Evolutionary conservation across 2,888 invertebrate species (phyloP).

Genomic region (Pristionchus exspectatus): DNA sequence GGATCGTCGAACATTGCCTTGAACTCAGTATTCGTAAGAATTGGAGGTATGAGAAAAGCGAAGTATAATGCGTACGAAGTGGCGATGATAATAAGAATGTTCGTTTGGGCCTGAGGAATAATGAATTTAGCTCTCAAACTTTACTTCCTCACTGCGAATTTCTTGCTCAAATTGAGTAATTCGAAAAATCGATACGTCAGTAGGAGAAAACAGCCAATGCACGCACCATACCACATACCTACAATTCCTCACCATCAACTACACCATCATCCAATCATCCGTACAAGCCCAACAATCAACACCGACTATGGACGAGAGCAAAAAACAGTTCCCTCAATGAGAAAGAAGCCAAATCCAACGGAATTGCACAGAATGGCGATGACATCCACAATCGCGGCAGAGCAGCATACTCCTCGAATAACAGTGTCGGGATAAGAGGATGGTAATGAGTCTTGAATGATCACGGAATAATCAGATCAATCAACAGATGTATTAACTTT

Average conservation of each 20-base stretch:
- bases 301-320: not conserved
- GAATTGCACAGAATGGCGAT: conserved; percentile 3
- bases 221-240: conserved; percentile 38
- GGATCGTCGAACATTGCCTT: conserved; percentile 42
- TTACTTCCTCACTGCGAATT: not conserved
- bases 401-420: too few relatives aligned
- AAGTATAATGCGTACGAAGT: not conserved
- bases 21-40: not conserved
- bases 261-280: not conserved
- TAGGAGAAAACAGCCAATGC: conserved; percentile 7
- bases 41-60: not conserved
- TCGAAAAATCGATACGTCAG: not conserved
- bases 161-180: not conserved
- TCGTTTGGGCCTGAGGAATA: not conserved
- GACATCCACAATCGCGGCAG: not conserved
- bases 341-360: not conserved
- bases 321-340: not conserved
- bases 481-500: too few relatives aligned
- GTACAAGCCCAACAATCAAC: not conserved
- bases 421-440: too few relatives aligned
- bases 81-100: not conserved
- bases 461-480: too few relatives aligned
- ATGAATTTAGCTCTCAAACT: too few relatives aligned
- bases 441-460: too few relatives aligned
- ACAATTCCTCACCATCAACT: not conserved